Evolutionary conservation across 2,888 invertebrate species (phyloP).

Genomic region (Lepeophtheirus nordmannii): DNA sequence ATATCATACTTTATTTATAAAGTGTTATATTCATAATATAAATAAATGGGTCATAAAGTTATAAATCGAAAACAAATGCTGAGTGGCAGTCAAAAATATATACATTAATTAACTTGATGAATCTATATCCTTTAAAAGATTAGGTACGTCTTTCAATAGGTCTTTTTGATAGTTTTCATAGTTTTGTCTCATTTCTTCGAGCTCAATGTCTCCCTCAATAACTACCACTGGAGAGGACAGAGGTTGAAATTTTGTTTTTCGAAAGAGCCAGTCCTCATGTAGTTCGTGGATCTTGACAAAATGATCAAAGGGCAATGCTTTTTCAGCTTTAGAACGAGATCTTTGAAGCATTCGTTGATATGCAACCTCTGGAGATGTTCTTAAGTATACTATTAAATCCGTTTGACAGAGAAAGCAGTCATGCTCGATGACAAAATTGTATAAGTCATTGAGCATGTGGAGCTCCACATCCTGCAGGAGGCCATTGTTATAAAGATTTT

Average conservation of each 20-base stretch:
- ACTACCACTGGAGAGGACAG: conserved; percentile 12
- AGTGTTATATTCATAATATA: no score
- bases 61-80: no score
- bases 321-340: conserved; percentile 59
- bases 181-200: background rate
- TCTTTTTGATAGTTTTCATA: background rate
- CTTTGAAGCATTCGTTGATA: conserved; percentile 56
- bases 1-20: no score
- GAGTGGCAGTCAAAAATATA: no score
- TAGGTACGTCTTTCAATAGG: background rate
- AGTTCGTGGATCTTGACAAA: conserved; percentile 55
- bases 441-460: conserved; percentile 70
- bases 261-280: conserved; percentile 44
- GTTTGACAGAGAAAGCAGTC: conserved; percentile 51
- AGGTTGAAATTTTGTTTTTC: conserved; percentile 32
- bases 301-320: conserved; percentile 60
- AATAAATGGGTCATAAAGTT: no score
- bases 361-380: conserved; percentile 30
- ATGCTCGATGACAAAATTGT: conserved; percentile 53
- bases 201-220: conserved; percentile 12
- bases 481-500: conserved; percentile 45
- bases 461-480: conserved; percentile 58
- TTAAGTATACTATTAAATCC: conserved; percentile 21
- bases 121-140: background rate
- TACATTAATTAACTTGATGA: no score